Percentiles rank a stretch among this genome's conserved stretches.
phyloP scores from a whole-genome alignment of 2,113 vertebrate species.

The Atrichornis clamosus region DNA sequence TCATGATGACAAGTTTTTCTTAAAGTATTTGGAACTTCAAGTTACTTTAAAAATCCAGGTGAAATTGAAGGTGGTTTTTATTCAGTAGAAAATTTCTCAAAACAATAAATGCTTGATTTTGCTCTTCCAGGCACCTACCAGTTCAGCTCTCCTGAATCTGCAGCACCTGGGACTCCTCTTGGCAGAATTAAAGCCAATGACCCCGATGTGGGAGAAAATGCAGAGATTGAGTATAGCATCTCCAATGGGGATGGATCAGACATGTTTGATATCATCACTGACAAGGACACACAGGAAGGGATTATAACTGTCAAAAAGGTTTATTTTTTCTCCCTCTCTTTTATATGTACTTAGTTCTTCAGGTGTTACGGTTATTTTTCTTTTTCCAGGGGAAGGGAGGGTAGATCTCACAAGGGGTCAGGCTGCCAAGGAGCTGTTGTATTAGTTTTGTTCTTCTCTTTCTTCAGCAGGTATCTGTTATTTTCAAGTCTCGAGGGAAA shows the following conservation, averaged over 20 bases:
- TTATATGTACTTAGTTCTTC: conserved; percentile 38
- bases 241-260: conserved; percentile 84
- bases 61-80: not conserved
- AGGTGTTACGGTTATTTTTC: conserved; percentile 7
- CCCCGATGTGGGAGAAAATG: conserved; percentile 87
- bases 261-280: conserved; percentile 88
- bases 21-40: not conserved
- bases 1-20: not conserved
- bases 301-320: conserved; percentile 94
- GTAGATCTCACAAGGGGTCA: conserved; percentile 30
- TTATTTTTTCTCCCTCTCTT: conserved; percentile 46
- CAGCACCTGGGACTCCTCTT: conserved; percentile 81
- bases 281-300: conserved; percentile 92
- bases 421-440: conserved; percentile 6
- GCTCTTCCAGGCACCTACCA: conserved; percentile 86
- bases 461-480: conserved; percentile 29
- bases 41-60: not conserved
- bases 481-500: conserved; percentile 29
- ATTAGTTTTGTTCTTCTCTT: conserved; percentile 44
- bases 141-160: conserved; percentile 85
- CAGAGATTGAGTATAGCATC: conserved; percentile 88
- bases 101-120: conserved; percentile 25
- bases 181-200: conserved; percentile 94
- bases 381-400: not conserved
- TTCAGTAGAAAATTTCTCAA: not conserved